These are phyloP conservation scores for Melanostigma gelatinosum DNA, from an alignment of 2,113 vertebrate species.

Conservation along the genomic window DNA sequence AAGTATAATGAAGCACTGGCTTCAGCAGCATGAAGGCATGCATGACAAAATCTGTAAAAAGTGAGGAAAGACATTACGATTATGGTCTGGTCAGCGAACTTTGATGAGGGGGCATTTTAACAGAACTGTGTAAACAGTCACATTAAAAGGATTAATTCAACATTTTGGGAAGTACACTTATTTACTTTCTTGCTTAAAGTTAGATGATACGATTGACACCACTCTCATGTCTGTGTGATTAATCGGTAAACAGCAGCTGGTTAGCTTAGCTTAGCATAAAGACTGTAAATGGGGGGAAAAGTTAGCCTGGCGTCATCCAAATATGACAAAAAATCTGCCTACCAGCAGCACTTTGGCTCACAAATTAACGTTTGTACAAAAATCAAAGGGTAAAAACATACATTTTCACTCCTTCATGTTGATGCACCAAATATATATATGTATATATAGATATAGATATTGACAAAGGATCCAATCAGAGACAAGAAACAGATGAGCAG, in stretches of 20 bases:
- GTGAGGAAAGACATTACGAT: conserved; percentile 55
- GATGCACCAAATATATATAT: not conserved
- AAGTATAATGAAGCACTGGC: conserved; percentile 66
- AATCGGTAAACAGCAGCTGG: not conserved
- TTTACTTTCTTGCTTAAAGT: not conserved
- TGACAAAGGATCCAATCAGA: conserved; percentile 59
- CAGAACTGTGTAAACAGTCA: not conserved
- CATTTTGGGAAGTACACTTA: not conserved
- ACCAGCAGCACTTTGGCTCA: not conserved
- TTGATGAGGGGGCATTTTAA: conserved; percentile 36
- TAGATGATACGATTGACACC: not conserved
- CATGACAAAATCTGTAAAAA: conserved; percentile 55
- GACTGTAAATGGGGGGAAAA: not conserved
- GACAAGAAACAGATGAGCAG: conserved; percentile 65
- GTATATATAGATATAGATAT: too few species aligned
- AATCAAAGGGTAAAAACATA: not conserved
- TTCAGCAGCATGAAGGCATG: conserved; percentile 60
- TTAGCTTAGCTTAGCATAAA: conserved; percentile 17
- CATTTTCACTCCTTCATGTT: not conserved
- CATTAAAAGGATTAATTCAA: not conserved
- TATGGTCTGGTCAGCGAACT: conserved; percentile 32
- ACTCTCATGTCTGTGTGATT: not conserved
- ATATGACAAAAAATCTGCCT: not conserved
- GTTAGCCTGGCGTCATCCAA: not conserved
- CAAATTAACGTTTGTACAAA: not conserved